These are phyloP conservation scores for Thera britannica DNA, from an alignment of 2,888 invertebrate species.

Conservation along the genomic window DNA sequence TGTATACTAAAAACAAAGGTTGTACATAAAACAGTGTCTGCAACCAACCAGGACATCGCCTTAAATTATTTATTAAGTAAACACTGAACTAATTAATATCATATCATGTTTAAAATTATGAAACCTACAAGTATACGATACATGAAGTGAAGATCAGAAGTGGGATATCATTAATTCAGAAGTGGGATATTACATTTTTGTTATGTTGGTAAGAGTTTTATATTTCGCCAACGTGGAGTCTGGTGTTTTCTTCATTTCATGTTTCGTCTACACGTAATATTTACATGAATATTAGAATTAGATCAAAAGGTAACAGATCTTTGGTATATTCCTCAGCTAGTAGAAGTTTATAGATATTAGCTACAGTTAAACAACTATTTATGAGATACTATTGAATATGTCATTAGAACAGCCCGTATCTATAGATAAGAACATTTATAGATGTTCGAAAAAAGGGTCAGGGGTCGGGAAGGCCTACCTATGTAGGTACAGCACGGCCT, in stretches of 20 bases:
- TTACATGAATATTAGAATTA: constrained; percentile 42
- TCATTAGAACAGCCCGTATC: not conserved
- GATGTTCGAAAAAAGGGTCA: no score
- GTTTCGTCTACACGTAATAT: constrained; percentile 38
- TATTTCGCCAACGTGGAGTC: no score
- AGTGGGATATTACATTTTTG: not conserved
- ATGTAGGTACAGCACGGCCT: no score
- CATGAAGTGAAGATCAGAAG: constrained; percentile 31
- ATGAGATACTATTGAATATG: constrained; percentile 23
- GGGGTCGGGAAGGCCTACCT: no score
- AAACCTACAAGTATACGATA: constrained; percentile 33
- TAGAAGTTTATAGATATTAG: constrained; percentile 10
- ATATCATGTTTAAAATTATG: constrained; percentile 24
- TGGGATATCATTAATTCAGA: not conserved
- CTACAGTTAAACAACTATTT: constrained; percentile 14
- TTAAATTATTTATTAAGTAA: constrained; percentile 45
- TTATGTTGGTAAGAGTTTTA: not conserved
- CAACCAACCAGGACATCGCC: constrained; percentile 5
- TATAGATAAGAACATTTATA: not conserved
- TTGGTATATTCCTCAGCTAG: constrained; percentile 43
- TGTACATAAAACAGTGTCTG: not conserved
- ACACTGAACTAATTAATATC: constrained; percentile 42
- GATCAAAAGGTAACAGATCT: constrained; percentile 38
- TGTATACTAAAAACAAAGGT: no score
- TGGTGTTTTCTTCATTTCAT: constrained; percentile 29